Base-by-base conservation (phyloP, 2,888 invertebrate species). In the Erannis defoliaria region DNA sequence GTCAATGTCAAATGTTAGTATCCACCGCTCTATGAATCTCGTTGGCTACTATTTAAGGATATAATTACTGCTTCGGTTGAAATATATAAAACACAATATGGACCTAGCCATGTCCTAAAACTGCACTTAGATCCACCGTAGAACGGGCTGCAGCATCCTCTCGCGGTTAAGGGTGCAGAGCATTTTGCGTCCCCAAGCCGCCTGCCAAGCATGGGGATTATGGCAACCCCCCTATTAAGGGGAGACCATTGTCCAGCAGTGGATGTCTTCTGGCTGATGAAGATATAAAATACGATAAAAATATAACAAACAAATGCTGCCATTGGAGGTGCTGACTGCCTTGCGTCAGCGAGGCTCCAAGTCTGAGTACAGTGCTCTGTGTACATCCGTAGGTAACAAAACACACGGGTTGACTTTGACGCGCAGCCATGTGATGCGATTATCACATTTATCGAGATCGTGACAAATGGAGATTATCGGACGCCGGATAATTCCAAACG, bases 391-490 rank as follows among this genome's bases (percentile, higher is more conserved):
- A 33, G 58, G 29, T 50, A 57, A 60, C 63, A 65, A 62, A 60
- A 62, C 57, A 58, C 54, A 50, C 18, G 21, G 31, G 58, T 68
- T 65, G 71, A 68, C 73, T 63, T 71, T 74, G 76, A 74, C 67
- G 62, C 55, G 49, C 57, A 71, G 65, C 72, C 86, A 86, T 88
- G 88, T 89, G 88, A 89, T 85, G 70, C 64, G 71, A 80, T 89
- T 86, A 88, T 88, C 88, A 83, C 80, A 80, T 78, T 75, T 77
- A 75, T 67, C 57, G 69, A 80, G 78, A 84, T 85, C 85, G 84
- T 89, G 87, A 85, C 85, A 82, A 79, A 76, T 68, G 71, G 60
- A 88, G 81, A 87, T 89, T 85, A 88, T 81, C 81, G 73, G 67
- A 74, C 67, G 69, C 62, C 70, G 68, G 54, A 65, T 58, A 64